Percentiles rank a stretch among this genome's conserved stretches.
Evolutionary conservation across 2,113 vertebrate species (phyloP).

Genomic region (Merops nubicus): DNA sequence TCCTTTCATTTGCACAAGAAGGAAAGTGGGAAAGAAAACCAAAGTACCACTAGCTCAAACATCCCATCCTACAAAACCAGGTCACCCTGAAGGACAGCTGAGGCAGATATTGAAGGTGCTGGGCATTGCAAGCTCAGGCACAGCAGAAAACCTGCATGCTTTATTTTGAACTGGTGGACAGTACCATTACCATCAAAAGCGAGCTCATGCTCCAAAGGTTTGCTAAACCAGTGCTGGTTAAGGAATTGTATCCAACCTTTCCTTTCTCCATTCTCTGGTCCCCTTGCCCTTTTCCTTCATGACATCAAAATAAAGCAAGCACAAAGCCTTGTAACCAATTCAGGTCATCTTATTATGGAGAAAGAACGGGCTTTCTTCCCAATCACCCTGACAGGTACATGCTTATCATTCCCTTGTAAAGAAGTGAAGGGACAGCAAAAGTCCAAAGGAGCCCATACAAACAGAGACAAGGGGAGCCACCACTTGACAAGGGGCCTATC

Average conservation of each 20-base stretch:
- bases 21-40: not conserved
- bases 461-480: not conserved
- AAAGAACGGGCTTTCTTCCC: not conserved
- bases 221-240: not conserved
- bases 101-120: not conserved
- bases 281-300: not conserved
- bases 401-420: not conserved
- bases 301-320: slow-evolving; percentile 9
- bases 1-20: not conserved
- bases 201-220: not conserved
- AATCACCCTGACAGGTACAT: not conserved
- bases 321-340: not conserved
- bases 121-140: not conserved
- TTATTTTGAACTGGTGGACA: not conserved
- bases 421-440: slow-evolving; percentile 18
- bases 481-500: not conserved
- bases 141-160: not conserved
- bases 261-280: not conserved
- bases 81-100: not conserved
- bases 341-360: not conserved
- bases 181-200: not conserved
- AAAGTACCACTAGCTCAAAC: not conserved
- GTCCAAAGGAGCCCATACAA: slow-evolving; percentile 27
- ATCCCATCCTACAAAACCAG: not conserved
- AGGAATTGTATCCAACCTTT: not conserved